These are phyloP conservation scores for Ophiothrix spiculata DNA, from an alignment of 35 echinoderm and acorn worm genomes.

Conservation along the genomic window DNA sequence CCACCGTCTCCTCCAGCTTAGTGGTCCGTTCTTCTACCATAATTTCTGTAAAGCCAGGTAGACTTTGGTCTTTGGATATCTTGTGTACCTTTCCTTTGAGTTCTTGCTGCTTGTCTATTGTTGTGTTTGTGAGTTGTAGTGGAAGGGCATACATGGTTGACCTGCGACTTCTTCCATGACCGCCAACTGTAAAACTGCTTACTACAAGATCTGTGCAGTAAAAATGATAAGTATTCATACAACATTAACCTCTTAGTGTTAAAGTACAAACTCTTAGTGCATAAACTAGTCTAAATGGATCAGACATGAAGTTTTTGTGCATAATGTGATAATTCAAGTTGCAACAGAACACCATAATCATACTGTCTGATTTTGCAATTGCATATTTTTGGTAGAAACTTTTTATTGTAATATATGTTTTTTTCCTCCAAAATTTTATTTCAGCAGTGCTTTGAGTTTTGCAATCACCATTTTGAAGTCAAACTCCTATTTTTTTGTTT, in stretches of 20 bases:
- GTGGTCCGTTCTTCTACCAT: background rate
- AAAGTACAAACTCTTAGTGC: too few species aligned
- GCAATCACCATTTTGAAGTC: too few species aligned
- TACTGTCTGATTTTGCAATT: too few species aligned
- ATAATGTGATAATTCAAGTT: background rate
- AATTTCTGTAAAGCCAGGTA: constrained; percentile 7
- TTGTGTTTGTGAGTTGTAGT: background rate
- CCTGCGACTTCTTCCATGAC: background rate
- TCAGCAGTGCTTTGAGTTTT: too few species aligned
- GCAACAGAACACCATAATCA: background rate
- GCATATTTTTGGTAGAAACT: too few species aligned
- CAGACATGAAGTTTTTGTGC: background rate
- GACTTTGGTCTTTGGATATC: too few species aligned
- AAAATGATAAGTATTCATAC: background rate
- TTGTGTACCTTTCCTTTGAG: background rate
- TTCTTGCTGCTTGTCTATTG: background rate
- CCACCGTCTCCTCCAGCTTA: constrained; percentile 12
- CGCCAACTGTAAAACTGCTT: constrained; percentile 29
- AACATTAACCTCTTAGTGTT: background rate
- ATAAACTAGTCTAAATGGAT: too few species aligned
- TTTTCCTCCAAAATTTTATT: too few species aligned
- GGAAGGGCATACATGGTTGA: background rate
- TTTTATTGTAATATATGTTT: too few species aligned
- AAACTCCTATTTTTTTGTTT: too few species aligned
- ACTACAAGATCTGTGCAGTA: constrained; percentile 30